Percentiles rank a stretch among this genome's conserved stretches.
phyloP scores from a whole-genome alignment of 2,797 vertebrate species.

The Mallotus villosus region DNA sequence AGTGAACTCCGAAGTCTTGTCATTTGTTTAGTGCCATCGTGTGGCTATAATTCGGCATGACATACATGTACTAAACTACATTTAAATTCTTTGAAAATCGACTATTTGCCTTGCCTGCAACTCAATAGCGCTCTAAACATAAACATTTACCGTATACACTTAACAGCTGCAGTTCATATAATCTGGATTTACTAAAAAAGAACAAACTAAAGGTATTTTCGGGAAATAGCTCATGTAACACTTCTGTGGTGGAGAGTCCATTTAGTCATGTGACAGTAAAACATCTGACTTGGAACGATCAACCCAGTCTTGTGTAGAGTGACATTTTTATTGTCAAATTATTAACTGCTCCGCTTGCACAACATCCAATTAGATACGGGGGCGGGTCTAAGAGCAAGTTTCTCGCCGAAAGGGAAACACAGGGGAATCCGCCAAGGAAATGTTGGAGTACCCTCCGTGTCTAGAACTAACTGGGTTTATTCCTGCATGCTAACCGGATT shows the following conservation, averaged over 20 bases:
- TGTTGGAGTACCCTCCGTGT: slow-evolving; percentile 62
- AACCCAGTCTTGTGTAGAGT: slow-evolving; percentile 54
- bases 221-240: too few species aligned
- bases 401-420: slow-evolving; percentile 73
- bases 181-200: too few species aligned
- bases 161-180: too few species aligned
- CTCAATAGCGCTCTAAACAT: not conserved
- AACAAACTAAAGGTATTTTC: too few species aligned
- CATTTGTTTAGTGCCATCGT: not conserved
- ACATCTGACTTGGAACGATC: slow-evolving; percentile 70
- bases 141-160: too few species aligned
- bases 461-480: slow-evolving; percentile 42
- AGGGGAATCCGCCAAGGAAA: slow-evolving; percentile 59
- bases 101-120: not conserved
- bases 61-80: not conserved
- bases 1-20: not conserved
- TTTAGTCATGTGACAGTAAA: slow-evolving; percentile 84
- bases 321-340: slow-evolving; percentile 65
- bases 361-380: slow-evolving; percentile 60
- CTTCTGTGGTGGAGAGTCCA: slow-evolving; percentile 23
- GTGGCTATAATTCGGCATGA: not conserved
- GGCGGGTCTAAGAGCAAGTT: slow-evolving; percentile 51
- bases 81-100: too few species aligned
- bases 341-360: rapidly evolving
- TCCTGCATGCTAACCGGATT: slow-evolving; percentile 43